Evolutionary conservation across 1,140 invertebrate genomes (phyloP).

Genomic region (Ceratina calcarata): DNA sequence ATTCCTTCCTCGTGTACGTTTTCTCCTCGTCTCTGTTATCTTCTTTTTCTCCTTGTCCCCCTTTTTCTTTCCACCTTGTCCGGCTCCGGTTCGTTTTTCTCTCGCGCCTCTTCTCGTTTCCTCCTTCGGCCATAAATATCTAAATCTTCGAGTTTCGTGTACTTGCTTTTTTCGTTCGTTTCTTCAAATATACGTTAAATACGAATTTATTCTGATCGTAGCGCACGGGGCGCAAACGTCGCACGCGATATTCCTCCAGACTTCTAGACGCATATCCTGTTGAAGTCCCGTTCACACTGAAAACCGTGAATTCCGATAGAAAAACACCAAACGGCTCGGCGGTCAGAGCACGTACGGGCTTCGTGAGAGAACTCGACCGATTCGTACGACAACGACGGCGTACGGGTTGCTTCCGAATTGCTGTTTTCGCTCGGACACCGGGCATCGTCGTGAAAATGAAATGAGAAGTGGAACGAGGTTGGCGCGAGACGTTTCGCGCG

Average conservation of each 20-base stretch:
- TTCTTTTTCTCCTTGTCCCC: slow-evolving; percentile 27
- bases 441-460: slow-evolving; percentile 35
- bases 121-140: not conserved
- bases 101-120: not conserved
- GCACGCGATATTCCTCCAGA: slow-evolving; percentile 51
- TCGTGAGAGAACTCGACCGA: slow-evolving; percentile 66
- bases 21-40: slow-evolving; percentile 25
- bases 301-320: slow-evolving; percentile 33
- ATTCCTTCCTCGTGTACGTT: slow-evolving; percentile 69
- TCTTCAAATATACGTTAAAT: too few species aligned
- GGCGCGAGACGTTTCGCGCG: slow-evolving; percentile 1
- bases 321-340: not conserved
- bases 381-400: slow-evolving; percentile 61
- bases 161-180: too few species aligned
- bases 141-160: too few species aligned
- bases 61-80: slow-evolving; percentile 59
- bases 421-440: slow-evolving; percentile 46
- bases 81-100: not conserved
- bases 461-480: slow-evolving; percentile 41
- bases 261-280: not conserved
- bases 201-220: too few species aligned
- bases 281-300: slow-evolving; percentile 45
- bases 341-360: slow-evolving; percentile 54
- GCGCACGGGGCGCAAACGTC: not conserved
- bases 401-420: slow-evolving; percentile 62